A percentile compares a stretch with the other conserved stretches of the same genome.
These are phyloP conservation scores for Andrena dorsata DNA, from an alignment of 2,888 invertebrate species.

Conservation along the genomic window DNA sequence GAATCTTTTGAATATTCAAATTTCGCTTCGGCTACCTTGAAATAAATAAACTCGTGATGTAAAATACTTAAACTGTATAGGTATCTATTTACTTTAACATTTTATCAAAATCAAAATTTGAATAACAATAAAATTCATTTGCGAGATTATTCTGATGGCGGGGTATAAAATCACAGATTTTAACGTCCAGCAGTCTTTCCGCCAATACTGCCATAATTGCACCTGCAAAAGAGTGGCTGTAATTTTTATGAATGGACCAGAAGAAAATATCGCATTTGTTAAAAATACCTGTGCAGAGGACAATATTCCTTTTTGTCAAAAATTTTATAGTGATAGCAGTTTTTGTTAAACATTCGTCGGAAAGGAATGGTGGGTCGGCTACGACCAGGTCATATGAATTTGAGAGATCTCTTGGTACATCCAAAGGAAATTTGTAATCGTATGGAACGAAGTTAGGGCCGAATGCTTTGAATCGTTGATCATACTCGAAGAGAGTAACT, in stretches of 20 bases:
- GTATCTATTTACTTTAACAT: conserved; percentile 33
- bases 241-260: conserved; percentile 18
- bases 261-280: not conserved
- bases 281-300: conserved; percentile 93
- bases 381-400: conserved; percentile 92
- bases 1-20: conserved; percentile 11
- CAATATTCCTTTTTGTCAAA: conserved; percentile 90
- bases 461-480: conserved; percentile 92
- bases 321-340: conserved; percentile 91
- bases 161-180: conserved; percentile 91
- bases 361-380: conserved; percentile 97
- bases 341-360: conserved; percentile 96
- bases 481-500: conserved; percentile 94
- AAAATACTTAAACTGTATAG: not conserved
- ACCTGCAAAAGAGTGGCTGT: conserved; percentile 84
- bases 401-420: conserved; percentile 87
- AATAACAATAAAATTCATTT: conserved; percentile 96
- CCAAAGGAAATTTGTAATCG: conserved; percentile 93
- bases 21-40: not conserved
- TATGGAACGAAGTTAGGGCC: conserved; percentile 93
- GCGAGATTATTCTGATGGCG: conserved; percentile 95
- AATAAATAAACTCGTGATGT: not conserved
- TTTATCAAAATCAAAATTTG: conserved; percentile 92
- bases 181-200: conserved; percentile 87
- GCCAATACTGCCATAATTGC: conserved; percentile 92